Conservation (phyloP, 2,797 vertebrate species). For the Pseudocheirus occidentalis region DNA sequence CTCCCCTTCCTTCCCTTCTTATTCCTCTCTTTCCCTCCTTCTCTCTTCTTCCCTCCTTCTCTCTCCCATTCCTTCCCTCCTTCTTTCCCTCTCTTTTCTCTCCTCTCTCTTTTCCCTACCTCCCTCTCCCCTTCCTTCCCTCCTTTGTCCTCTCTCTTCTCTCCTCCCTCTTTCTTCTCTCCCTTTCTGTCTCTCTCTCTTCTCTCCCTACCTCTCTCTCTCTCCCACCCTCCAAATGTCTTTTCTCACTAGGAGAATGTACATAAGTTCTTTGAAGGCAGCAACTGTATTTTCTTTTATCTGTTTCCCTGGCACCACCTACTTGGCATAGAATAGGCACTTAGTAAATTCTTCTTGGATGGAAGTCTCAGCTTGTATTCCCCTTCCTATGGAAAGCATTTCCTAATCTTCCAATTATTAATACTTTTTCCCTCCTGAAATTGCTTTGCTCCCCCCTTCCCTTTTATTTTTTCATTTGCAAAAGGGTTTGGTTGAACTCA, state of each 20-base stretch:
- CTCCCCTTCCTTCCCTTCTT: no score
- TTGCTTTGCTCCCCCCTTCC: not conserved
- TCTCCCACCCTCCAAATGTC: not conserved
- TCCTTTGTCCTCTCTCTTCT: not conserved
- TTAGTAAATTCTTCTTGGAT: not conserved
- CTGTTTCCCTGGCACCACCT: not conserved
- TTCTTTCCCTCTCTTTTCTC: accelerated
- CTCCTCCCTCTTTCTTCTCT: not conserved
- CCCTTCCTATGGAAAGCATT: not conserved
- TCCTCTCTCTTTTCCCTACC: no score
- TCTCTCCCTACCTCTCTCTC: not conserved
- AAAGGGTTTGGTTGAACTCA: not conserved
- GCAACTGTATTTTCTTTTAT: not conserved
- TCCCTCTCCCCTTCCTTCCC: not conserved
- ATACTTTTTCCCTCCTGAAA: not conserved
- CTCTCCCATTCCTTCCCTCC: no score
- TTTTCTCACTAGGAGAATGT: not conserved
- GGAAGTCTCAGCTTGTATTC: not conserved
- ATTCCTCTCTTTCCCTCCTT: no score
- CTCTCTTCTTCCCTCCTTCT: no score
- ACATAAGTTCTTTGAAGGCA: not conserved
- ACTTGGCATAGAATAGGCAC: not conserved
- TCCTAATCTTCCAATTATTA: not conserved
- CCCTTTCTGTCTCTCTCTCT: not conserved
- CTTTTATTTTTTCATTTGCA: not conserved